A percentile compares a stretch with the other conserved stretches of the same genome.
Evolutionary conservation across 2,888 invertebrate species (phyloP).

Genomic region (Galerucella calmariensis): DNA sequence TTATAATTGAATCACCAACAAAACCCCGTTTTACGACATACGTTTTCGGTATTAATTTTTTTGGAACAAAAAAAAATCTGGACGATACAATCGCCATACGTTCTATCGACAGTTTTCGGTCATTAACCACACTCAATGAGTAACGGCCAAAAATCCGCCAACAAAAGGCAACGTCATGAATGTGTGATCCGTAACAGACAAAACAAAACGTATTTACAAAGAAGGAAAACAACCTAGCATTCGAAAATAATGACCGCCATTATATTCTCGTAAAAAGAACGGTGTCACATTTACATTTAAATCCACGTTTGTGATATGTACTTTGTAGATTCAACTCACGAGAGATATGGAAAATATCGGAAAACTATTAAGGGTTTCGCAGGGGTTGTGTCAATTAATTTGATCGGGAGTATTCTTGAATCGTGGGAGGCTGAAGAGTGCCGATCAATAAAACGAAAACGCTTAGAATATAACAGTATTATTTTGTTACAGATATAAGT

Average conservation of each 20-base stretch:
- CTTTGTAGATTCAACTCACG: neutral
- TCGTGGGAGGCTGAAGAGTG: too few relatives aligned
- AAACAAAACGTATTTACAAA: constrained; percentile 32
- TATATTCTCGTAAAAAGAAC: constrained; percentile 17
- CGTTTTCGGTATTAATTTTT: neutral
- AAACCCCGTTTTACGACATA: neutral
- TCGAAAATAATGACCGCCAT: constrained; percentile 25
- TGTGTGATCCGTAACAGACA: constrained; percentile 35
- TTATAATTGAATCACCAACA: neutral
- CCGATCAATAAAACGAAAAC: too few relatives aligned
- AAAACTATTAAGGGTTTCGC: neutral
- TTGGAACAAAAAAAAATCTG: neutral
- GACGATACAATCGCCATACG: constrained; percentile 4
- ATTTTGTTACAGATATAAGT: constrained; percentile 2
- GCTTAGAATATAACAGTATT: neutral
- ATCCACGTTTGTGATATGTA: neutral
- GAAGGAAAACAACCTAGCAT: constrained; percentile 25
- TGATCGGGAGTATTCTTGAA: too few relatives aligned
- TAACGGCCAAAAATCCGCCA: constrained; percentile 34
- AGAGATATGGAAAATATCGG: neutral
- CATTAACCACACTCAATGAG: constrained; percentile 21
- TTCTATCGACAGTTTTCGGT: neutral
- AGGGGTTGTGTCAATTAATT: too few relatives aligned
- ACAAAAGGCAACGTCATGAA: constrained; percentile 30
- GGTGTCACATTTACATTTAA: constrained; percentile 2